Evolutionary conservation across 2,797 vertebrate species (phyloP), one percentile per base, ranked within the genome.

Genomic region (Saxicola maurus): DNA sequence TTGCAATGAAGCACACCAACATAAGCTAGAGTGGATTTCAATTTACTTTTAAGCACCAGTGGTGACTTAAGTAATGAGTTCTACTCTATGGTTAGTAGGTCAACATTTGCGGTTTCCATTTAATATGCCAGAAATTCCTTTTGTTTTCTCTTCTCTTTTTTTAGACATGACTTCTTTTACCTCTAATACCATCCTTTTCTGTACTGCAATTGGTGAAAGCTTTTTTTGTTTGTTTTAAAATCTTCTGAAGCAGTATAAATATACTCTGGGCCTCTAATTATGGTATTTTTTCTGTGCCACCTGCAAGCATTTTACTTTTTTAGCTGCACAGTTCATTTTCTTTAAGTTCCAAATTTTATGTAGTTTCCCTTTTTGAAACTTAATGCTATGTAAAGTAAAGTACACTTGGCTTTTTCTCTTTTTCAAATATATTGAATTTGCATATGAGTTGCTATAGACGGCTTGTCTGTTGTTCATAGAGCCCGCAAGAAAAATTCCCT

Each of bases 61-160:
- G 71, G 37, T 69, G 66, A 78, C 90, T 92, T 91, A 91, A 90
- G 78, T 72, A 86, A 20, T 43, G 52, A 67, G 42, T 91, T 91
- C 52, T 52, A 25, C 45, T 90, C 88, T 86, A 4, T 92, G 93
- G 74, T 92, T 93, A 91, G 88, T 92, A 84, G 77, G 88, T 94
- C 93, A 93, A 75, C 56, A 66, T 93, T 94, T 90, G 77, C 91
- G 93, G 81, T 90, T 92, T 95, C 83, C 86, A 31, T 81, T 90
- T 93, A 83, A 75, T 87, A 92, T 87, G 46, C 59, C 28, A 91
- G 77, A 76, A 88, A 79, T 93, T 91, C 82, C 87, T 78, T 93
- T 90, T 89, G 43, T 89, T 89, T 91, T 95, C 48, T 91, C 10
- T 91, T 91, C 87, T 84, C 92, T 66, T 59, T 87, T 89, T 93